Evolutionary conservation across 1,140 invertebrate genomes (phyloP).

Genomic region (Palaemon carinicauda): DNA sequence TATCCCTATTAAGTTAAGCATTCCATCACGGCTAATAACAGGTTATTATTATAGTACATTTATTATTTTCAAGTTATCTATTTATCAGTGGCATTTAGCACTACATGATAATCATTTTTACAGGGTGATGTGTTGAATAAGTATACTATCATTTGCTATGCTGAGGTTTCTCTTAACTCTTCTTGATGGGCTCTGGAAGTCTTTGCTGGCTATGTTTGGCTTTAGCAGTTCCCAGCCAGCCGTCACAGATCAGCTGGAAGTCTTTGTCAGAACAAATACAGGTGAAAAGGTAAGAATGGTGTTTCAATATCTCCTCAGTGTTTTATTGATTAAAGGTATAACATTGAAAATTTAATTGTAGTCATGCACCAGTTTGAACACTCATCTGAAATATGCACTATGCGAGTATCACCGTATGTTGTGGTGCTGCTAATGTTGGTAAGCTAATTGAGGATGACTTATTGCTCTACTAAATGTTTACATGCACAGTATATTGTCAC

Average conservation of each 20-base stretch:
- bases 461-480: no score
- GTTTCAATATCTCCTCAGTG: background rate
- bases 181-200: slow-evolving; percentile 22
- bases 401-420: no score
- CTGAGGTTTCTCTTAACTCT: slow-evolving; percentile 22
- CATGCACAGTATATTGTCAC: no score
- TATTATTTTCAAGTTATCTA: no score
- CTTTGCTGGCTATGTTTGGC: slow-evolving; percentile 33
- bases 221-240: slow-evolving; percentile 18
- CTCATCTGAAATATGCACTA: no score
- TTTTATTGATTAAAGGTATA: background rate
- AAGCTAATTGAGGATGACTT: no score
- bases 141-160: background rate
- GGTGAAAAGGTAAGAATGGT: slow-evolving; percentile 33
- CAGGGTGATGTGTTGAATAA: background rate
- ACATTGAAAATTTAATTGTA: background rate
- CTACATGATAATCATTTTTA: background rate
- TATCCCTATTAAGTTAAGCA: no score
- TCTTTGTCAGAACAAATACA: slow-evolving; percentile 47
- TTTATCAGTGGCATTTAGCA: background rate
- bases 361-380: no score
- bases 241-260: slow-evolving; percentile 7
- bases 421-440: no score
- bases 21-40: no score
- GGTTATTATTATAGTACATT: no score